Conservation (phyloP, 2,113 vertebrate genomes). For the Edolisoma coerulescens region DNA sequence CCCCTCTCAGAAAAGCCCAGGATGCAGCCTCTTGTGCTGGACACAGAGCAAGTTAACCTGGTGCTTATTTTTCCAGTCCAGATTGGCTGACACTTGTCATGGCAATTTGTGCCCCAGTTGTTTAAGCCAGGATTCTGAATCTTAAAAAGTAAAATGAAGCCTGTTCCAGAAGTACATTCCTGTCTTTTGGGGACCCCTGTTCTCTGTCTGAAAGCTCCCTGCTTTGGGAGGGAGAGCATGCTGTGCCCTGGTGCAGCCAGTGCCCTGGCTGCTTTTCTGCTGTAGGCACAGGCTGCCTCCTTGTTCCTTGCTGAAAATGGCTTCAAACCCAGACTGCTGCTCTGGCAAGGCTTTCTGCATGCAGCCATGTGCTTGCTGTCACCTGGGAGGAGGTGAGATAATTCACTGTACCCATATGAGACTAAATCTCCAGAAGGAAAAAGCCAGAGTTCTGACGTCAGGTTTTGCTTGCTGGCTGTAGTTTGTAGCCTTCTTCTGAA, state of each 20-base stretch:
- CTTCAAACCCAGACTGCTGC: not conserved
- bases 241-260: not conserved
- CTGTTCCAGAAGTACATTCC: not conserved
- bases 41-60: rapidly evolving
- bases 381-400: not conserved
- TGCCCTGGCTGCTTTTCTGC: not conserved
- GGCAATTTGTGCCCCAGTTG: rapidly evolving
- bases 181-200: rapidly evolving
- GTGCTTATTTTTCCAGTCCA: not conserved
- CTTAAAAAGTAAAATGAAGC: not conserved
- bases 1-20: not conserved
- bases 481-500: not conserved
- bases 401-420: rapidly evolving
- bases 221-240: not conserved
- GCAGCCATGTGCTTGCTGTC: not conserved
- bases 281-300: not conserved
- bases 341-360: not conserved
- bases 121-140: not conserved
- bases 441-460: not conserved
- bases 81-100: rapidly evolving
- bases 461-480: not conserved
- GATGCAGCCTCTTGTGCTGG: not conserved
- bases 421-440: not conserved
- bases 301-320: not conserved
- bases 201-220: not conserved